Percentiles rank a stretch among this genome's conserved stretches.
These are phyloP conservation scores for Rhinatrema bivittatum DNA, from an alignment of 2,797 vertebrate species.

Conservation along the genomic window DNA sequence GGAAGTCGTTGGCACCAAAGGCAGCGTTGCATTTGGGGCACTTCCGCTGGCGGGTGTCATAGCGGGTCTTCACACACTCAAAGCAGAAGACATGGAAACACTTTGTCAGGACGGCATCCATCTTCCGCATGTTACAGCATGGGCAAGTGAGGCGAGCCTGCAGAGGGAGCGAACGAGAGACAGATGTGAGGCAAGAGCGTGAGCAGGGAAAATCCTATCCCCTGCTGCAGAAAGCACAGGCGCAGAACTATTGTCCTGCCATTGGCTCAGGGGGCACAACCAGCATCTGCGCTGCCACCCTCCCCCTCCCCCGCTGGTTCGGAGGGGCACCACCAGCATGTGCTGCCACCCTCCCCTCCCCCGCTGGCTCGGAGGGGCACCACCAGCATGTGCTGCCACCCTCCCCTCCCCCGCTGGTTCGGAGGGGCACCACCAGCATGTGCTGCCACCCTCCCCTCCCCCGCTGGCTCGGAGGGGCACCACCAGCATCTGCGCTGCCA, in stretches of 20 bases:
- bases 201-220: neutral
- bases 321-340: neutral
- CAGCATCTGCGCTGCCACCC: too few species aligned
- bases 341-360: too few species aligned
- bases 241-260: neutral
- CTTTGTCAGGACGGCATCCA: constrained; percentile 93
- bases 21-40: constrained; percentile 96
- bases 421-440: too few species aligned
- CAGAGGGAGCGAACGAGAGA: too few species aligned
- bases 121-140: constrained; percentile 93
- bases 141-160: constrained; percentile 92
- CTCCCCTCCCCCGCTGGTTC: too few species aligned
- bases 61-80: constrained; percentile 92
- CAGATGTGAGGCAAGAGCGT: neutral
- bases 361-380: too few species aligned
- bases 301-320: neutral
- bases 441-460: too few species aligned
- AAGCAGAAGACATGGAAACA: constrained; percentile 98
- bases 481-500: too few species aligned
- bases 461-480: too few species aligned
- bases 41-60: constrained; percentile 93
- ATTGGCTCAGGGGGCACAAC: too few species aligned
- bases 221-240: neutral
- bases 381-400: too few species aligned
- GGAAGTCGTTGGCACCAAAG: constrained; percentile 95